phyloP scores from a whole-genome alignment of 2,797 vertebrate genomes.

The Hirundo rustica region DNA sequence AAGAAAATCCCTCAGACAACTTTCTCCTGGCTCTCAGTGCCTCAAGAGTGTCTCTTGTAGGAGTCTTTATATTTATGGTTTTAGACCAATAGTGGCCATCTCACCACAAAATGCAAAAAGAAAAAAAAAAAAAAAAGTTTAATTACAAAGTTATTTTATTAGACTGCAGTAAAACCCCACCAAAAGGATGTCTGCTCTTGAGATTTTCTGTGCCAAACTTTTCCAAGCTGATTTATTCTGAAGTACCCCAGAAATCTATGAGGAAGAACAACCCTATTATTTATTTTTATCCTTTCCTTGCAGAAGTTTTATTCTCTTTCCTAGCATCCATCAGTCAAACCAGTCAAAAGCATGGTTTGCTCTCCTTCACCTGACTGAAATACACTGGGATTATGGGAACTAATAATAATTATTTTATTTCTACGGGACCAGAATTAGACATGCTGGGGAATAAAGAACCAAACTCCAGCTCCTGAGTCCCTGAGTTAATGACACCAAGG shows the following conservation, averaged over 20 bases:
- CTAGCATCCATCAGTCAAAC: neutral
- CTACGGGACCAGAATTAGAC: neutral
- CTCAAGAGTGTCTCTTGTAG: neutral
- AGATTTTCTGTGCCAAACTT: neutral
- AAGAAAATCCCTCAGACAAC: accelerated
- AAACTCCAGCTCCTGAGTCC: neutral
- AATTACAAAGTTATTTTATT: neutral
- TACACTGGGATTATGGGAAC: neutral
- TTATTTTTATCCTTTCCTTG: neutral
- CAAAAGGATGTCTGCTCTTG: neutral
- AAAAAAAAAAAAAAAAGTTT: neutral
- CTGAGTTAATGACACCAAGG: neutral
- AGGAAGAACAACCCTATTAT: neutral
- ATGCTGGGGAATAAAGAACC: neutral
- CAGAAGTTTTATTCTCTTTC: neutral
- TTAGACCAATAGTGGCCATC: neutral
- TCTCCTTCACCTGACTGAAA: neutral
- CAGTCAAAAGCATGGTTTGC: neutral
- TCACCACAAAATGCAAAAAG: neutral
- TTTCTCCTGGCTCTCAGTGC: neutral
- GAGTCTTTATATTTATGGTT: neutral
- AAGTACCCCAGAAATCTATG: neutral
- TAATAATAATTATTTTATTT: neutral
- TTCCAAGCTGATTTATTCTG: neutral
- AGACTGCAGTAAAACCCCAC: neutral